A percentile compares a stretch with the other conserved stretches of the same genome.
These are phyloP conservation scores for Meles meles DNA, from an alignment of 2,113 vertebrate species.

Conservation along the genomic window DNA sequence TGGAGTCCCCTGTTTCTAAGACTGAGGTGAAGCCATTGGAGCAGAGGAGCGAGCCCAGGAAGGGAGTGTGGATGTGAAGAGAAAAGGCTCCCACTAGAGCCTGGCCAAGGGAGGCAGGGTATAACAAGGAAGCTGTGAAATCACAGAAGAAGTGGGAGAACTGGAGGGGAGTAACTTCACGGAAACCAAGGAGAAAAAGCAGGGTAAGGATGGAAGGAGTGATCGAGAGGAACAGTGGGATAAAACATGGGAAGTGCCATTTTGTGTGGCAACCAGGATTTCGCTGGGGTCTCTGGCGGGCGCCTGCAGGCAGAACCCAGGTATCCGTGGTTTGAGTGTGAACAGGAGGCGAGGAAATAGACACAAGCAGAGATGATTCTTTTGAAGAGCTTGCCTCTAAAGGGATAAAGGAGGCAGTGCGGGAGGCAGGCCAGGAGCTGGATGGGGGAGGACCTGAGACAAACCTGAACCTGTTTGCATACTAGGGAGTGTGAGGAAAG, in stretches of 20 bases:
- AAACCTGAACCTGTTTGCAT: not conserved
- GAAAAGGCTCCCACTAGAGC: no score
- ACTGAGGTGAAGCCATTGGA: accelerated
- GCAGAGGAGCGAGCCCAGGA: not conserved
- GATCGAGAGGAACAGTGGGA: not conserved
- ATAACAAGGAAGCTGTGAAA: not conserved
- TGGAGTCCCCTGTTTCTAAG: no score
- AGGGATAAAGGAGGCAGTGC: not conserved
- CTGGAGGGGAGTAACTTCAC: not conserved
- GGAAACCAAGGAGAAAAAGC: not conserved
- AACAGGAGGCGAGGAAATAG: not conserved
- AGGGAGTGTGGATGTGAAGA: not conserved
- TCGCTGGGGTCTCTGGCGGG: not conserved
- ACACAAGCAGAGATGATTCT: not conserved
- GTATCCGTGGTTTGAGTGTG: not conserved
- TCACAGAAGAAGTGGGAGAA: not conserved
- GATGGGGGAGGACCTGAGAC: not conserved
- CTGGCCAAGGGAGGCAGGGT: not conserved
- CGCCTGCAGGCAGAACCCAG: not conserved
- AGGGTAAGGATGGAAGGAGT: not conserved
- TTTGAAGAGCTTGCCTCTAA: not conserved
- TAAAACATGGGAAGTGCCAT: not conserved
- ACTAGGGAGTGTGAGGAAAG: not conserved
- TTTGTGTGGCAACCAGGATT: not conserved
- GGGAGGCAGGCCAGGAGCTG: not conserved